Conservation (phyloP, 2,113 vertebrate species). For the Cygnus buccinator region DNA sequence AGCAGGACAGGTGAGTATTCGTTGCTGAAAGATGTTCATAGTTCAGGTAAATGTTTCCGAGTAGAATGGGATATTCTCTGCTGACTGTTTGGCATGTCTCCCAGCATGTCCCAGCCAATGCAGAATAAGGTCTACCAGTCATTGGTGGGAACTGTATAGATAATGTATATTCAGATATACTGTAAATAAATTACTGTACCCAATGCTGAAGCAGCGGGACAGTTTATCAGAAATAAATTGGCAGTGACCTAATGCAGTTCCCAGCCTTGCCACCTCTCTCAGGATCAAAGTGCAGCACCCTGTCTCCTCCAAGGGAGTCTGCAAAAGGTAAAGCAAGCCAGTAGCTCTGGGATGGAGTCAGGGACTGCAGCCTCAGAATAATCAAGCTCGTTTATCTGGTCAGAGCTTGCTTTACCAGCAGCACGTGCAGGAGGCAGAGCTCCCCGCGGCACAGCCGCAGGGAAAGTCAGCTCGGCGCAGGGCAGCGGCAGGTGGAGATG, state of each 20-base stretch:
- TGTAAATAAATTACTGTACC: conserved; percentile 8
- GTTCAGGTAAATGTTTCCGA: conserved; percentile 1
- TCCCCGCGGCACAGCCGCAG: rapidly evolving
- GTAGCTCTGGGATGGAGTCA: neutral
- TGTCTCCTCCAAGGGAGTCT: neutral
- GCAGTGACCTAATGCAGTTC: neutral
- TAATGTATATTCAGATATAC: conserved; percentile 37
- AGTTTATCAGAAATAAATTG: neutral
- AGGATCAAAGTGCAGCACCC: neutral
- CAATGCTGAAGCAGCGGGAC: neutral
- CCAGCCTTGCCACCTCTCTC: neutral
- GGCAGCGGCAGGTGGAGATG: neutral
- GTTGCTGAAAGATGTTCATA: neutral
- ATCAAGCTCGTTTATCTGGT: neutral
- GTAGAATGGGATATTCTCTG: neutral
- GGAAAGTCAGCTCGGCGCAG: rapidly evolving
- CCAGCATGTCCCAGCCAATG: conserved; percentile 2
- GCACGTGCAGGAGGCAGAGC: neutral
- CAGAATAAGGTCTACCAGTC: neutral
- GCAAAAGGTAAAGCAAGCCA: neutral
- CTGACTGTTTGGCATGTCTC: neutral
- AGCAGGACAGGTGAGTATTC: neutral
- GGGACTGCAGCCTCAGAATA: neutral
- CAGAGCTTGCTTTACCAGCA: neutral
- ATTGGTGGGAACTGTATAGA: neutral